These are phyloP conservation scores for Tillus elongatus DNA, from an alignment of 2,888 invertebrate genomes.

Conservation along the genomic window DNA sequence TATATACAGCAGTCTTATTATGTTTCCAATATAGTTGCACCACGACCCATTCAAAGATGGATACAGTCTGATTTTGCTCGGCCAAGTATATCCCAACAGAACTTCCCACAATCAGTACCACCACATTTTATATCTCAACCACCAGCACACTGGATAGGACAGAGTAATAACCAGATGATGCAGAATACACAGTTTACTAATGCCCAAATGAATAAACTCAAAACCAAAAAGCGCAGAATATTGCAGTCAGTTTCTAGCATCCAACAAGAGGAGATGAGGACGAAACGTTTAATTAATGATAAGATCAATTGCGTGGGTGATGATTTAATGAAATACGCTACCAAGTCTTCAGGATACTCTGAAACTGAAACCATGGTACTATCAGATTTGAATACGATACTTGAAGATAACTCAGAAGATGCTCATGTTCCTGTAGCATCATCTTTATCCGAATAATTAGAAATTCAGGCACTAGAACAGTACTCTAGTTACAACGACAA, in stretches of 20 bases:
- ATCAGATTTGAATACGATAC: too few relatives aligned
- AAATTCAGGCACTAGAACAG: conserved; percentile 52
- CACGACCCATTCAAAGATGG: conserved; percentile 16
- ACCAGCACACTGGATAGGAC: conserved; percentile 11
- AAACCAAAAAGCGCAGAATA: too few relatives aligned
- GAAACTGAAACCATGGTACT: too few relatives aligned
- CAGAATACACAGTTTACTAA: conserved; percentile 6
- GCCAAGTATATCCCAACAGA: conserved; percentile 14
- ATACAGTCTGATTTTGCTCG: conserved; percentile 13
- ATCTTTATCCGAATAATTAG: conserved; percentile 45
- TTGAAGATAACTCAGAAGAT: too few relatives aligned
- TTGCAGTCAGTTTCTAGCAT: too few relatives aligned
- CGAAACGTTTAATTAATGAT: too few relatives aligned
- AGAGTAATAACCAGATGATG: conserved; percentile 5
- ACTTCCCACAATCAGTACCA: conserved; percentile 15
- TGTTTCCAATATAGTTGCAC: conserved; percentile 13
- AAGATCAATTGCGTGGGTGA: too few relatives aligned
- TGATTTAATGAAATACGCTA: too few relatives aligned
- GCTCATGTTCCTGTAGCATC: conserved; percentile 27
- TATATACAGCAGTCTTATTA: conserved; percentile 18
- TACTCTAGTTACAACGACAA: conserved; percentile 47
- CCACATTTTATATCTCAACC: conserved; percentile 11
- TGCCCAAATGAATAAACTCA: conserved; percentile 5
- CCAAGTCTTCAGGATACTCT: too few relatives aligned
- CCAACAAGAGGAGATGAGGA: too few relatives aligned